Base-by-base conservation (phyloP, 2,797 vertebrate genomes). In the Ctenopoma kingsleyae region DNA sequence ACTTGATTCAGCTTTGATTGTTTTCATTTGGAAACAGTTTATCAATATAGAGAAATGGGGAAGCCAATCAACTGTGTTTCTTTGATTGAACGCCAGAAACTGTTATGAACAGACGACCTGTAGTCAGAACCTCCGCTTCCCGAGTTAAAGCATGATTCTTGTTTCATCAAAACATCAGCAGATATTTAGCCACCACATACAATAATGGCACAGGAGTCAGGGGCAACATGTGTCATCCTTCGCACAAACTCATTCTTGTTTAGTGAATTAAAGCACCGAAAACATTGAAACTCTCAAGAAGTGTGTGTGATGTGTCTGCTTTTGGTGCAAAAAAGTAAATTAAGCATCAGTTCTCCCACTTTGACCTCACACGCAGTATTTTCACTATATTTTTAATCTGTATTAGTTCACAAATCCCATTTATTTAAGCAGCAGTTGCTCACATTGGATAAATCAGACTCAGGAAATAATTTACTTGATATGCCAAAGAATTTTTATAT, bases 1-100 rank as follows among this genome's bases (percentile, higher is more conserved):
- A 66, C 69, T 74, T 83, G 76, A 88, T 84, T 82, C 69, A 74
- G 78, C 75, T 80, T 71, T 87, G 82, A 89, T 89, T 89, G 85
- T 90, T 90, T 89, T 89, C 82, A 84, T 87, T 87, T 87, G 81
- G 86, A 88, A 90, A 70, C 74, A 67, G 81, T 87, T 90, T 86
- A 85, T 87, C 87, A 76, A 75, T 81, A 69, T 66, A 48, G 41
- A 80, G 62, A 78, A 74, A 66, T 71, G 60, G 62, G 63, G 63
- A 76, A 83, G 74, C 81, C 85, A 85, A 88, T 90, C 83, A 88
- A 38, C 35, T 68, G 44, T 30, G 56, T 76, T 80, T 67, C 82
- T 88, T 82, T 90, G 85, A 89, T 83, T 84, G 74, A 76, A 72
- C 2, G 82, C 86, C 87, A 86, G 74, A 77, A 80, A 74, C 35